These are phyloP conservation scores for Apis laboriosa DNA, from an alignment of 1,140 invertebrate genomes.

Conservation along the genomic window DNA sequence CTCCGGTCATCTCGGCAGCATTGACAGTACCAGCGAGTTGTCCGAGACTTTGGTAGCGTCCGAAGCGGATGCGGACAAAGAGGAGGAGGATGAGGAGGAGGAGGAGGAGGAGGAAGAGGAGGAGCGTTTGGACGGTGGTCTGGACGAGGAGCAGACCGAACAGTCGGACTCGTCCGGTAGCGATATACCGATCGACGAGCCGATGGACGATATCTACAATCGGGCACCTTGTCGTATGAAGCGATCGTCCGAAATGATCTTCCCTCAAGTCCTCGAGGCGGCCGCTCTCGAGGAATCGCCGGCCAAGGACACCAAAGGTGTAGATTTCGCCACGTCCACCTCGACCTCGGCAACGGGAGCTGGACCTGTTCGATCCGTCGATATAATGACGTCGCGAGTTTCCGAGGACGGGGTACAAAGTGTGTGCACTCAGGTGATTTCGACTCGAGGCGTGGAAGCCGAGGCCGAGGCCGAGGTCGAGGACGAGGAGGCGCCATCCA, in stretches of 20 bases:
- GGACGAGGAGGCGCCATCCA: background rate
- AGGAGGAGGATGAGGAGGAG: slow-evolving; percentile 79
- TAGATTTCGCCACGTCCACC: slow-evolving; percentile 71
- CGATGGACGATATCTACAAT: slow-evolving; percentile 61
- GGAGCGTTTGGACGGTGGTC: slow-evolving; percentile 63
- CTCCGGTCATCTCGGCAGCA: slow-evolving; percentile 92
- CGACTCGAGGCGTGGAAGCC: slow-evolving; percentile 56
- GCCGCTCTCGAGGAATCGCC: slow-evolving; percentile 61
- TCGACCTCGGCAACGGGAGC: slow-evolving; percentile 39
- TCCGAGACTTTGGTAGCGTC: slow-evolving; percentile 95
- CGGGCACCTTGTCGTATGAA: slow-evolving; percentile 88
- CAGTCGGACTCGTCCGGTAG: slow-evolving; percentile 68
- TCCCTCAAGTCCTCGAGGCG: slow-evolving; percentile 84
- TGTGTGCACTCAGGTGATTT: slow-evolving; percentile 82
- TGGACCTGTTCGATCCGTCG: slow-evolving; percentile 77
- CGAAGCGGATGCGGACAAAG: slow-evolving; percentile 83
- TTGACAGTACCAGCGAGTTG: slow-evolving; percentile 91
- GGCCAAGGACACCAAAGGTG: slow-evolving; percentile 44
- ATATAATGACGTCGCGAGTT: slow-evolving; percentile 81
- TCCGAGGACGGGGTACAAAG: slow-evolving; percentile 79
- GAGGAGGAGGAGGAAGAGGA: slow-evolving; percentile 82
- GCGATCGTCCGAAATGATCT: slow-evolving; percentile 93
- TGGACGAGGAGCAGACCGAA: slow-evolving; percentile 72
- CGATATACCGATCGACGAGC: slow-evolving; percentile 68
- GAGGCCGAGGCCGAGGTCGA: background rate